phyloP scores from a whole-genome alignment of 1,140 invertebrate genomes.

The Drosophila kepulauana region DNA sequence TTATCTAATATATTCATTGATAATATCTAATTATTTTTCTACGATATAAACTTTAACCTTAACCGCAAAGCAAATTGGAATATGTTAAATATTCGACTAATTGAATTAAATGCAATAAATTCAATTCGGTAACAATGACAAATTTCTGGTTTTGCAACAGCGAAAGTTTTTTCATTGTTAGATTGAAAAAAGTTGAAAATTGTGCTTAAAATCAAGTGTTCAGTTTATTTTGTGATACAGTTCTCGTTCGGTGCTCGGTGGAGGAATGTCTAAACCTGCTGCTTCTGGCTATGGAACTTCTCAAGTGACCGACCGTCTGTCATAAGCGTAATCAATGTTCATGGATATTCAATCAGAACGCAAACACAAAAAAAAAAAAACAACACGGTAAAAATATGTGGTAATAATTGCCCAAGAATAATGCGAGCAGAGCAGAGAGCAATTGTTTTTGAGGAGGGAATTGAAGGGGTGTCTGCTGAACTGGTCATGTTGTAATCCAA shows the following conservation, averaged over 20 bases:
- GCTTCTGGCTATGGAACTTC: conserved; percentile 65
- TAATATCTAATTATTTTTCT: not conserved
- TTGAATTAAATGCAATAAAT: conserved; percentile 26
- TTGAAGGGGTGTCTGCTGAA: conserved; percentile 15
- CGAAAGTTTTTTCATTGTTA: not conserved
- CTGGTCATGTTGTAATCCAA: conserved; percentile 70
- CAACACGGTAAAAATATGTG: conserved; percentile 58
- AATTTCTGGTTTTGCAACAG: conserved; percentile 3
- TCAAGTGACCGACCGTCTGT: conserved; percentile 72
- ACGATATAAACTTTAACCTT: not conserved
- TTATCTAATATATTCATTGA: conserved; percentile 14
- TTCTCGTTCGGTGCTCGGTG: conserved; percentile 30
- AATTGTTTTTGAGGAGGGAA: not conserved
- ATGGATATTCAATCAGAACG: conserved; percentile 72
- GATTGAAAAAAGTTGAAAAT: not conserved
- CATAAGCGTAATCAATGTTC: conserved; percentile 65
- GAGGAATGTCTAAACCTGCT: conserved; percentile 51
- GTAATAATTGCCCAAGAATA: conserved; percentile 78
- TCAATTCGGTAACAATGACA: not conserved
- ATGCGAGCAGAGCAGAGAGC: conserved; percentile 28
- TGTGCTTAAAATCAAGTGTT: conserved; percentile 1
- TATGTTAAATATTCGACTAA: conserved; percentile 2
- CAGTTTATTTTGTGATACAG: conserved; percentile 4
- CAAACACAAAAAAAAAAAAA: conserved; percentile 24
- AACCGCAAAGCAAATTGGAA: conserved; percentile 1